Evolutionary conservation across 2,888 invertebrate genomes (phyloP).

Genomic region (Baronia brevicornis): DNA sequence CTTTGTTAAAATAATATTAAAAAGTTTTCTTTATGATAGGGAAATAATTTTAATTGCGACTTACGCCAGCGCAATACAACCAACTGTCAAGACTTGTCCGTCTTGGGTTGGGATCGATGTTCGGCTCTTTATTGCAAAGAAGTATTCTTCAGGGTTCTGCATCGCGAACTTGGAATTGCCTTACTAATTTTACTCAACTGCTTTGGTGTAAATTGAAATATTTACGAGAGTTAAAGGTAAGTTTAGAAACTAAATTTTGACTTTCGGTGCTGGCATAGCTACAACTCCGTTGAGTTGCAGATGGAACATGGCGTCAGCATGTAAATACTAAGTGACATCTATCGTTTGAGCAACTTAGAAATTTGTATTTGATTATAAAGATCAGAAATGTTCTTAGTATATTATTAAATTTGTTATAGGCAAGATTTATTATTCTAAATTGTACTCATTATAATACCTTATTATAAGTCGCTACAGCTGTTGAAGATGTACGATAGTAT

Average conservation of each 20-base stretch:
- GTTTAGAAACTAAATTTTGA: conserved; percentile 36
- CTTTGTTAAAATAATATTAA: conserved; percentile 4
- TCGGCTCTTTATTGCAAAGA: conserved; percentile 79
- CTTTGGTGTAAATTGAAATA: conserved; percentile 78
- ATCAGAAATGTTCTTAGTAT: conserved; percentile 14
- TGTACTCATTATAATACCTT: conserved; percentile 4
- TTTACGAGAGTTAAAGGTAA: conserved; percentile 69
- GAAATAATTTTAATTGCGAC: conserved; percentile 19
- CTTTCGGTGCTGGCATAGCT: conserved; percentile 32
- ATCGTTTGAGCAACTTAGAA: conserved; percentile 27
- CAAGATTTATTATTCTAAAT: conserved; percentile 1
- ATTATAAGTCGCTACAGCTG: conserved; percentile 24
- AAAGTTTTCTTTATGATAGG: conserved; percentile 19
- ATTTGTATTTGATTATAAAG: conserved; percentile 18
- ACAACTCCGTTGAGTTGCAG: conserved; percentile 57
- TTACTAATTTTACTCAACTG: conserved; percentile 75
- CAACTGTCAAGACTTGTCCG: conserved; percentile 52
- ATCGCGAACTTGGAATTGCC: conserved; percentile 81
- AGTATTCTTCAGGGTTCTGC: conserved; percentile 81
- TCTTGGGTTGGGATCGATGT: conserved; percentile 79
- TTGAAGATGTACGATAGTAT: conserved; percentile 8
- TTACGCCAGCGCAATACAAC: conserved; percentile 40
- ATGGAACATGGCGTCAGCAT: conserved; percentile 73
- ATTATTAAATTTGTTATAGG: not conserved
- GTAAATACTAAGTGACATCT: conserved; percentile 65